Evolutionary conservation across 2,888 invertebrate species (phyloP).

Genomic region (Orthonevra nobilis): DNA sequence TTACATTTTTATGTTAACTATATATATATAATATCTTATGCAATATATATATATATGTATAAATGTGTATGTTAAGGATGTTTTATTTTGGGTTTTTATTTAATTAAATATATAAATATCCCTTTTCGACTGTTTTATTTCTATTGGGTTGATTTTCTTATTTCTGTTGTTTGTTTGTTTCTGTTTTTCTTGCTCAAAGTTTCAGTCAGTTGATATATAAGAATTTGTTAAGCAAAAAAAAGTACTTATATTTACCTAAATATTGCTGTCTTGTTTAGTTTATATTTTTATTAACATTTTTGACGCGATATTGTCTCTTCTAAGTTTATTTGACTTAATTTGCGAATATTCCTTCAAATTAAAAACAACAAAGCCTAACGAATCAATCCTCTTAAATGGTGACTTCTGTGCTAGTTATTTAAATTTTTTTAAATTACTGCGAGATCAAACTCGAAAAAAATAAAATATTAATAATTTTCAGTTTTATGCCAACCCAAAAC

Average conservation of each 20-base stretch:
- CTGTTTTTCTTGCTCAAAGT: constrained; percentile 50
- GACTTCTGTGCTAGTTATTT: constrained; percentile 39
- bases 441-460: constrained; percentile 12
- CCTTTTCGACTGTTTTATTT: constrained; percentile 30
- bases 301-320: constrained; percentile 53
- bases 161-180: constrained; percentile 20
- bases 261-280: constrained; percentile 44
- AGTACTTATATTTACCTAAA: constrained; percentile 24
- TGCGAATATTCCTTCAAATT: constrained; percentile 48
- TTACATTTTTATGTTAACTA: constrained; percentile 46
- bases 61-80: constrained; percentile 69
- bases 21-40: constrained; percentile 55
- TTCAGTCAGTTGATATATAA: constrained; percentile 60
- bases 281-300: constrained; percentile 16
- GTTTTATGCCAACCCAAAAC: constrained; percentile 36
- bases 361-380: constrained; percentile 23
- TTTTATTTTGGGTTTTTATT: too few species aligned
- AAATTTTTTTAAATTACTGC: constrained; percentile 22
- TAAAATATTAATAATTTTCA: constrained; percentile 24
- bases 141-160: constrained; percentile 42
- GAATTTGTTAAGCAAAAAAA: constrained; percentile 23
- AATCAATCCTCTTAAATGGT: constrained; percentile 68
- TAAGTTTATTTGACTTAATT: constrained; percentile 64
- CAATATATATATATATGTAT: constrained; percentile 55
- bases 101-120: constrained; percentile 31